Evolutionary conservation across 2,113 vertebrate genomes (phyloP).

Genomic region (Charina bottae): DNA sequence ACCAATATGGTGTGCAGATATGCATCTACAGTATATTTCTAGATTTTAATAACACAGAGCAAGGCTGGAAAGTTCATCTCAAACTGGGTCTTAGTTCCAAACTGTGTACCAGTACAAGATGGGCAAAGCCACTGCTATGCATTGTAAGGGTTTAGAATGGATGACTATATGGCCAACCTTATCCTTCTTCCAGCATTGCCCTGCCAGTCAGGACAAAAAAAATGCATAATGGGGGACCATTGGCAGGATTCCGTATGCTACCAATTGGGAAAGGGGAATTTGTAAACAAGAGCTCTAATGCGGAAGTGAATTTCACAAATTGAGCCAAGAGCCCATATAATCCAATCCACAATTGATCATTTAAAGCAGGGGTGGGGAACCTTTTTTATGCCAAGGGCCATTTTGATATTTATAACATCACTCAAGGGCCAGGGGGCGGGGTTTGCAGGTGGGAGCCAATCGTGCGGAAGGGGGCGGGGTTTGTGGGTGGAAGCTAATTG

Average conservation of each 20-base stretch:
- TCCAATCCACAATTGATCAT: background rate
- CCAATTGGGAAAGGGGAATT: background rate
- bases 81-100: background rate
- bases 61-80: background rate
- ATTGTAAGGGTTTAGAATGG: background rate
- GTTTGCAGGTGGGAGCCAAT: too few species aligned
- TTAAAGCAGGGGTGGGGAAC: too few species aligned
- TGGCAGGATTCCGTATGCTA: background rate
- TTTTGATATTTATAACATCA: too few species aligned
- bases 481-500: too few species aligned
- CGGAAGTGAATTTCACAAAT: background rate
- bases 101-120: background rate
- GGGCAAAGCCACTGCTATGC: too few species aligned
- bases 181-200: background rate
- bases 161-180: background rate
- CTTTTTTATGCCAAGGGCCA: too few species aligned
- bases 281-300: background rate
- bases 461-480: too few species aligned
- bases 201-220: background rate
- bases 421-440: too few species aligned
- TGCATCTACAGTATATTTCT: background rate
- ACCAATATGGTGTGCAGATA: background rate
- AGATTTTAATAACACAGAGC: background rate
- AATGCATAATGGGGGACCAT: background rate
- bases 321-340: background rate